Conservation (phyloP, 2,113 vertebrate species). For the Thamnaconus septentrionalis region DNA sequence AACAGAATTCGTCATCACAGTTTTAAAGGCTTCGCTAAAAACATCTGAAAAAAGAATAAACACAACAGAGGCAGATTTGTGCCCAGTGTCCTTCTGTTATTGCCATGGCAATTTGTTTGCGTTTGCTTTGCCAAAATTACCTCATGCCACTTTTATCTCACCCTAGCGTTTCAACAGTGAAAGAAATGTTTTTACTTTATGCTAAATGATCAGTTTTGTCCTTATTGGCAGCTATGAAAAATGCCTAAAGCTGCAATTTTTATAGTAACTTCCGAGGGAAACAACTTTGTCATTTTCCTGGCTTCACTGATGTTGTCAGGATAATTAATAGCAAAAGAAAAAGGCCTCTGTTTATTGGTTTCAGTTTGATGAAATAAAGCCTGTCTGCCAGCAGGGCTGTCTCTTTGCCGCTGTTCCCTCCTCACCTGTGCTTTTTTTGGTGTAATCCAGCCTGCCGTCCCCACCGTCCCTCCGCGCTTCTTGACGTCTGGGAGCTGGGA, state of each 20-base stretch:
- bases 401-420: slow-evolving; percentile 11
- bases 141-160: slow-evolving; percentile 2
- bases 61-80: slow-evolving; percentile 4
- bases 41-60: slow-evolving; percentile 10
- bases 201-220: not conserved
- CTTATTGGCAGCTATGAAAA: slow-evolving; percentile 8
- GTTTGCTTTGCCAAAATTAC: slow-evolving; percentile 13
- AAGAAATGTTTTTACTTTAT: slow-evolving; percentile 6
- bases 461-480: slow-evolving; percentile 75
- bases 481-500: slow-evolving; percentile 85
- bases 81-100: not conserved
- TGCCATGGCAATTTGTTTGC: slow-evolving; percentile 6
- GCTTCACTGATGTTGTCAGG: too few species aligned
- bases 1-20: not conserved
- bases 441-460: slow-evolving; percentile 63
- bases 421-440: slow-evolving; percentile 27
- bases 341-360: too few species aligned
- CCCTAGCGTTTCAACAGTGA: slow-evolving; percentile 10
- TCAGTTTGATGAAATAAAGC: slow-evolving; percentile 1
- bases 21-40: slow-evolving; percentile 1
- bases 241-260: slow-evolving; percentile 1
- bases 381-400: not conserved
- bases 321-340: too few species aligned
- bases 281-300: too few species aligned
- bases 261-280: too few species aligned